A percentile compares a stretch with the other conserved stretches of the same genome.
Conservation (phyloP, 2,888 invertebrate genomes). For the Tuta absoluta region DNA sequence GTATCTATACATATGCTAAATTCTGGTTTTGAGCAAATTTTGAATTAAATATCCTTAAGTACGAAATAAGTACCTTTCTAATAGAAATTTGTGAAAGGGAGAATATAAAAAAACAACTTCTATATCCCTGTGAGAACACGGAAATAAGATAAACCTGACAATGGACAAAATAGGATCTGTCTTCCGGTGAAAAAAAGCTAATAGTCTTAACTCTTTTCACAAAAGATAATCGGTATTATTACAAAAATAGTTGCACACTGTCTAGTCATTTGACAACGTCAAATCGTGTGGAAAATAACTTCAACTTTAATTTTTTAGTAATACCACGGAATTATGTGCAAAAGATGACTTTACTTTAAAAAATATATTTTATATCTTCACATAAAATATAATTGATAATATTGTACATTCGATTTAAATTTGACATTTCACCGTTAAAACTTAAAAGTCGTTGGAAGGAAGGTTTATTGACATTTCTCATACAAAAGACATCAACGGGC, state of each 20-base stretch:
- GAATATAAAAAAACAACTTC: constrained; percentile 1
- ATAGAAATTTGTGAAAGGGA: not conserved
- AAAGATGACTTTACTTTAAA: no score
- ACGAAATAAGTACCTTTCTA: not conserved
- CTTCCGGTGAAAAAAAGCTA: constrained; percentile 18
- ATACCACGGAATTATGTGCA: no score
- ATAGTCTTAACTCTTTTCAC: not conserved
- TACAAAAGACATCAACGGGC: constrained; percentile 78
- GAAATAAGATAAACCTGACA: constrained; percentile 22
- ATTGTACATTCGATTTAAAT: not conserved
- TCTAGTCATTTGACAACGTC: no score
- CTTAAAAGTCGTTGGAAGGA: constrained; percentile 14
- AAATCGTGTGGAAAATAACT: no score
- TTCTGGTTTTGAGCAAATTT: no score
- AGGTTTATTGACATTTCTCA: constrained; percentile 41
- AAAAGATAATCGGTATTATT: no score
- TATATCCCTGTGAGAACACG: constrained; percentile 23
- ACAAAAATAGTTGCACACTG: no score
- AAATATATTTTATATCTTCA: no score
- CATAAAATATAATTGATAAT: not conserved
- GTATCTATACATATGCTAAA: no score
- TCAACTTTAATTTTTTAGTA: no score
- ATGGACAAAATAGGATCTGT: constrained; percentile 17
- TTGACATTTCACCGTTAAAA: constrained; percentile 3
- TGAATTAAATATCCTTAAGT: no score